These are phyloP conservation scores for Cyclura pinguis DNA, from an alignment of 2,797 vertebrate species.

Conservation along the genomic window DNA sequence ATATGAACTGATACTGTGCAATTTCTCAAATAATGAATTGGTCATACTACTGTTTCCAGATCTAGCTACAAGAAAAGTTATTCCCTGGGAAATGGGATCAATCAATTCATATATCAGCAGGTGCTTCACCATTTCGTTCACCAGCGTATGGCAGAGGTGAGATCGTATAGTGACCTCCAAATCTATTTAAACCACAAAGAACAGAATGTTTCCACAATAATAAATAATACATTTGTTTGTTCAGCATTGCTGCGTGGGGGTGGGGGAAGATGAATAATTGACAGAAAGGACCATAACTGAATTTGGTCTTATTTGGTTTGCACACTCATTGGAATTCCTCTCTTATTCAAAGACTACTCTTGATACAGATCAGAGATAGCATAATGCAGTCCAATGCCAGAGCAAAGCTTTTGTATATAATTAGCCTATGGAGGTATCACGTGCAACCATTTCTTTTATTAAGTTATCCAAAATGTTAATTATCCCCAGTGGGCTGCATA, in stretches of 20 bases:
- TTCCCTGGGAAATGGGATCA: background rate
- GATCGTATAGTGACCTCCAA: slow-evolving; percentile 7
- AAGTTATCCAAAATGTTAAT: slow-evolving; percentile 5
- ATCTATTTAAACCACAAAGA: background rate
- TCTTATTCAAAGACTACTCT: background rate
- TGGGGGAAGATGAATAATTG: background rate
- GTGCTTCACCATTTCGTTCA: slow-evolving; percentile 8
- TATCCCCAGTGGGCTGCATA: background rate
- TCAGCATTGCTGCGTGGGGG: background rate
- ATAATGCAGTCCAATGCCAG: background rate
- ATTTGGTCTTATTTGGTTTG: background rate
- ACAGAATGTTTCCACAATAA: background rate
- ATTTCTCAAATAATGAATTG: background rate
- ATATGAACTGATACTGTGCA: too few species aligned
- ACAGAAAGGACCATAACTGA: background rate
- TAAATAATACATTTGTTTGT: background rate
- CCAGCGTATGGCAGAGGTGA: background rate
- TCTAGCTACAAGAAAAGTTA: background rate
- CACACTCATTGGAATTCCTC: background rate
- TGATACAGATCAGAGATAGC: background rate
- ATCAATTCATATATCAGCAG: background rate
- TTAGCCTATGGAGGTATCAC: background rate
- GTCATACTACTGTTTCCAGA: background rate
- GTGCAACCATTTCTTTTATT: background rate
- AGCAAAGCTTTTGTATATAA: background rate